These are phyloP conservation scores for Drosophila watanabei DNA, from an alignment of 1,140 invertebrate species.

Conservation along the genomic window DNA sequence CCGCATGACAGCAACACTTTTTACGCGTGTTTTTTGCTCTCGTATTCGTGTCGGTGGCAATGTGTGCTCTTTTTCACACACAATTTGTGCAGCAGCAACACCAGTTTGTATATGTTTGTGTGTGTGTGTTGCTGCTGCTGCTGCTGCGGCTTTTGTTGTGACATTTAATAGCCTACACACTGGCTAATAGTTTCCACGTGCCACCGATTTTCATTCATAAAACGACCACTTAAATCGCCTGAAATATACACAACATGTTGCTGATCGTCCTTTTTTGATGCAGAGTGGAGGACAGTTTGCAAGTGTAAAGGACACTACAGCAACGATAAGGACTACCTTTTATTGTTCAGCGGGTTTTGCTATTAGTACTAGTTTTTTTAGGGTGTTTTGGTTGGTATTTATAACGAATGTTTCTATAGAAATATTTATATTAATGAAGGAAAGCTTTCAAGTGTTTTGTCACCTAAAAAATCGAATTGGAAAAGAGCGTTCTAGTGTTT, in stretches of 20 bases:
- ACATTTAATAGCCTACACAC: conserved; percentile 77
- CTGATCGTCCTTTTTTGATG: conserved; percentile 27
- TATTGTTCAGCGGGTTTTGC: not conserved
- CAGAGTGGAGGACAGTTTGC: too few species aligned
- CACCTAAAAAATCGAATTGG: not conserved
- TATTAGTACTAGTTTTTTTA: too few species aligned
- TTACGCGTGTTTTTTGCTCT: conserved; percentile 71
- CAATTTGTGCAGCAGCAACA: conserved; percentile 66
- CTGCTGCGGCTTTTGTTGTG: conserved; percentile 64
- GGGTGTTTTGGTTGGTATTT: not conserved
- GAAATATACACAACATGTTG: conserved; percentile 44
- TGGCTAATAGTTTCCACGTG: conserved; percentile 81
- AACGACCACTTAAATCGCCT: conserved; percentile 53
- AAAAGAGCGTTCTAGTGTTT: too few species aligned
- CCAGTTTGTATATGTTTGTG: conserved; percentile 1
- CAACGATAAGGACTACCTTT: not conserved
- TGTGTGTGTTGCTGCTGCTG: conserved; percentile 18
- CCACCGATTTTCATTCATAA: conserved; percentile 76
- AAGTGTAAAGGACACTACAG: not conserved
- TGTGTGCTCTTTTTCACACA: conserved; percentile 75
- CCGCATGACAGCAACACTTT: conserved; percentile 74
- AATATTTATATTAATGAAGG: not conserved
- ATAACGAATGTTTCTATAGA: not conserved
- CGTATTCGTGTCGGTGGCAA: conserved; percentile 22
- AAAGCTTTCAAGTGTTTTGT: not conserved